Base-by-base conservation (phyloP, 2,113 vertebrate species). In the Cinclus cinclus region DNA sequence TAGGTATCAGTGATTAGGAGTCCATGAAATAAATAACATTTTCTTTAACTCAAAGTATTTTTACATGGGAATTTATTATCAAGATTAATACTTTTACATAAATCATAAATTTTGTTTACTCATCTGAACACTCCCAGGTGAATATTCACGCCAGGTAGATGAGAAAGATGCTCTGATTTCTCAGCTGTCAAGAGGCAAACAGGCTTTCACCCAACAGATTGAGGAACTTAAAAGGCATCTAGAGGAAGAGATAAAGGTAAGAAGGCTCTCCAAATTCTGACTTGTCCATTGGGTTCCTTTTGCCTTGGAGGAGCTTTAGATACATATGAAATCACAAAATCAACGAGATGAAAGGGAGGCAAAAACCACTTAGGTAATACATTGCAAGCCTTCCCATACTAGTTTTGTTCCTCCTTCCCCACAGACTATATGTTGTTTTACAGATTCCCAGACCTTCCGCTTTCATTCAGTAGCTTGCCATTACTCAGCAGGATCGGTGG, bases 241-340 rank as follows among this genome's bases (percentile, higher is more conserved):
- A n/a, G 95, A 96, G 5, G 95, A 96, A 93, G 95, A 96, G 42
- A 96, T 94, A 53, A 96, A 96, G 87, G 95, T 96, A 14, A 81
- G 64, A 60, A 74, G 6, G 15, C 5, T 76, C n/a, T 68, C 10
- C 10, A 55, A 6, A 63, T 79, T 46, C 16, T 59, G 6, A 16
- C 6, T 39, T 63, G 7, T 7, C 5, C 6, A 42, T 4, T 63
- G 10, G 6, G 64, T 64, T 76, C 9, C 17, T 55, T 41, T 46
- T 52, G 2, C 25, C 9, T 31, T 55, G 20, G 7, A 68, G 4
- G 10, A 44, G 3, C 11, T 60, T 71, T 30, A 65, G 6, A 44
- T 30, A 73, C 0, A 0, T 11, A 46, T 11, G 9, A 46, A 55
- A 47, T 53, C 5, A 37, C 4, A 80, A 21, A 60, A 79, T 49